Conservation (phyloP, 2,797 vertebrate species). For the Coregonus ussuriensis region DNA sequence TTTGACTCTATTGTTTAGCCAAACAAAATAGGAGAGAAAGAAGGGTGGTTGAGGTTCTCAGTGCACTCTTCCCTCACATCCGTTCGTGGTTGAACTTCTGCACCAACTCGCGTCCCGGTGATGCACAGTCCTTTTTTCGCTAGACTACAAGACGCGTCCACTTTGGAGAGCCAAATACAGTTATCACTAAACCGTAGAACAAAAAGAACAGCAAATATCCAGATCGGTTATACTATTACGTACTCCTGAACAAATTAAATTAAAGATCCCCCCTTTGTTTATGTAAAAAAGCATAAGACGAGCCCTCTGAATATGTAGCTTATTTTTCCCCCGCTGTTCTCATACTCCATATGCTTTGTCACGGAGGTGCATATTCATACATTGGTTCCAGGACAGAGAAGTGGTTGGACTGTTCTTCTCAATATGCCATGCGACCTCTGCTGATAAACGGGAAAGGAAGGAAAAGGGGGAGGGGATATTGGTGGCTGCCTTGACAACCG, state of each 20-base stretch:
- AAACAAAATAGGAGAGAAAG: conserved; percentile 56
- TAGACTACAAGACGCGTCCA: conserved; percentile 35
- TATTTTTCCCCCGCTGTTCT: conserved; percentile 50
- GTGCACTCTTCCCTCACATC: conserved; percentile 75
- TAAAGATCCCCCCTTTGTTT: conserved; percentile 55
- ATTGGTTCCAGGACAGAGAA: conserved; percentile 75
- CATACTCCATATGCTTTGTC: conserved; percentile 74
- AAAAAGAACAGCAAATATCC: conserved; percentile 52
- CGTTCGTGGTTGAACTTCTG: conserved; percentile 74
- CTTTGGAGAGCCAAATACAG: conserved; percentile 53
- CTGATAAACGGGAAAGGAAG: conserved; percentile 80
- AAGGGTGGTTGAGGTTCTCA: conserved; percentile 72
- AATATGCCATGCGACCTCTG: conserved; percentile 85
- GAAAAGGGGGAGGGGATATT: conserved; percentile 73
- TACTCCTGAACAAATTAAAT: conserved; percentile 52
- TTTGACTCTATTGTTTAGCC: conserved; percentile 74
- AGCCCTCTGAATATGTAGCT: conserved; percentile 36
- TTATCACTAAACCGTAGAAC: conserved; percentile 35
- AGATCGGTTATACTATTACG: conserved; percentile 66
- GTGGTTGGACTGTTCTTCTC: conserved; percentile 68
- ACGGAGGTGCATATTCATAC: conserved; percentile 75
- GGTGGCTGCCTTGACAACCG: conserved; percentile 80
- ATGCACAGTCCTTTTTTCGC: conserved; percentile 64
- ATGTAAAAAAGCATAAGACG: conserved; percentile 27
- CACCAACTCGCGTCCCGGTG: conserved; percentile 66